Conservation (phyloP, 1,140 invertebrate species). For the Leptoteleia sp. region DNA sequence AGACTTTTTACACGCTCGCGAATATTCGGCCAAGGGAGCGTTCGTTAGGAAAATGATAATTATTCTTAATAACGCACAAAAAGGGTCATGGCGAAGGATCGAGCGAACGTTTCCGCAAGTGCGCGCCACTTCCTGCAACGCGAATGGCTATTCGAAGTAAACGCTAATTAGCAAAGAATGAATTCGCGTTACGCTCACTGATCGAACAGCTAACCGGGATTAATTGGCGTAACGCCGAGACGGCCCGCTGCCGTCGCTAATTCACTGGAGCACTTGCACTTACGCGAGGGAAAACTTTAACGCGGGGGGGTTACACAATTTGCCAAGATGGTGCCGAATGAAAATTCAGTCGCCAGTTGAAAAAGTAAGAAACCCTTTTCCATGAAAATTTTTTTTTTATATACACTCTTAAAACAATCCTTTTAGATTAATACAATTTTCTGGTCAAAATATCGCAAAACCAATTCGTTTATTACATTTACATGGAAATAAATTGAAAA, state of each 20-base stretch:
- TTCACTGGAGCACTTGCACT: slow-evolving; percentile 20
- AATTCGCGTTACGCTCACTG: slow-evolving; percentile 57
- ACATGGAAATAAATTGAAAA: no score
- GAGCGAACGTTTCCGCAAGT: slow-evolving; percentile 42
- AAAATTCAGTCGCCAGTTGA: neutral
- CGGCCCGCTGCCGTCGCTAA: slow-evolving; percentile 41
- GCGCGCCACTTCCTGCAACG: slow-evolving; percentile 43
- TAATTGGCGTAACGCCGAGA: slow-evolving; percentile 58
- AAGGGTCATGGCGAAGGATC: slow-evolving; percentile 8
- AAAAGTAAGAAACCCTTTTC: neutral
- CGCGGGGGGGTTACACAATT: slow-evolving; percentile 32
- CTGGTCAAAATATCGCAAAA: no score
- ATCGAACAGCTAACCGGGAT: slow-evolving; percentile 41
- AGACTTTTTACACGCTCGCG: neutral
- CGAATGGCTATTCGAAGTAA: slow-evolving; percentile 34
- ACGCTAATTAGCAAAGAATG: slow-evolving; percentile 59
- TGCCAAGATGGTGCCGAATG: slow-evolving; percentile 7
- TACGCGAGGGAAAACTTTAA: slow-evolving; percentile 27
- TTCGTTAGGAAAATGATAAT: slow-evolving; percentile 8
- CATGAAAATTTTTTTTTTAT: no score
- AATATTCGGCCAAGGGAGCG: neutral
- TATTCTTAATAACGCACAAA: slow-evolving; percentile 10
- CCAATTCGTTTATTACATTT: no score
- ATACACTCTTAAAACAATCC: no score
- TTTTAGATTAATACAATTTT: no score